Base-by-base conservation (phyloP, 2,888 invertebrate genomes). In the Brenthis hecate region DNA sequence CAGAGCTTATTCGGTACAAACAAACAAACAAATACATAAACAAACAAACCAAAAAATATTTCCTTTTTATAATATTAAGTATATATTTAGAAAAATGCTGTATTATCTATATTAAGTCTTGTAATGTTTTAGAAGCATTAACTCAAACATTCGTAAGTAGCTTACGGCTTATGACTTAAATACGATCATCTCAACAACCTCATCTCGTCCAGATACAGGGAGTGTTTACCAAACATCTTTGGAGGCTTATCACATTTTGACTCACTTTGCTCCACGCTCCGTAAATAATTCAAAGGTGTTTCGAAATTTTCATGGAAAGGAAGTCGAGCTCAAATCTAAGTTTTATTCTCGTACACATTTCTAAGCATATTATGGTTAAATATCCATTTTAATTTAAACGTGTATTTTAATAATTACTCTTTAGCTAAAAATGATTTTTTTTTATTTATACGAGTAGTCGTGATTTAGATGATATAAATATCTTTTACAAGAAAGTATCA, bases 201-300 rank as follows among this genome's bases (percentile, higher is more conserved):
- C 65, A 72, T 72, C 64, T 56, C 63, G 68, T 32, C 23, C 61
- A 54, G 66, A 70, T 60, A 69, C 55, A 57, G 68, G 28, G 62
- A 62, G 65, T 70, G 70, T 70, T 70, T 68, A 56, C 70, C 53
- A 65, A 63, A 68, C 68, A 64, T 70, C 72, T 72, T 70, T 72
- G 65, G 54, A 50, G 56, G 66, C 64, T 72, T 70, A 72, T 63
- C 72, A 66, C 68, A 68, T 64, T 72, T 65, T 54, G 67, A 67
- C 55, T 60, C 64, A 19, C 19, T 54, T 66, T 50, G 16, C 43
- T 36, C 13, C 32, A 51, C 65, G 51, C 56, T 71, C 32, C 56
- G 19, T 48, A 43, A 58, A 47, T 65, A 68, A 71, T 56, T 61
- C 53, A 47, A 55, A 68, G 32, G 43, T 63, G 43, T 68, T 63